These are phyloP conservation scores for Araneus ventricosus DNA, from an alignment of 1,140 invertebrate species.

Conservation along the genomic window DNA sequence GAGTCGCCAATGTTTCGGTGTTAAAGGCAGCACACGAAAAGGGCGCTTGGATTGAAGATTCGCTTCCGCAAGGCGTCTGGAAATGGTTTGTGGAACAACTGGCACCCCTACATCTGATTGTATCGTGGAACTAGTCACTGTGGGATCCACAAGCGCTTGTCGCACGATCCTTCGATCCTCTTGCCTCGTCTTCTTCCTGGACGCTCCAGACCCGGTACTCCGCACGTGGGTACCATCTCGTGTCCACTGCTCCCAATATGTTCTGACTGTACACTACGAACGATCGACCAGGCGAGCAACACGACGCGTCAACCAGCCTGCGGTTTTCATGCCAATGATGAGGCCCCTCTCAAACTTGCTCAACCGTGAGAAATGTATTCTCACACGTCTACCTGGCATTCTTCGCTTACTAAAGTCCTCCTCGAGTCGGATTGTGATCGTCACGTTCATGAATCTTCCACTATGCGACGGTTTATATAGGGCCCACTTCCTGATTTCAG, in stretches of 20 bases:
- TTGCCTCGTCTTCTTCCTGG: no score
- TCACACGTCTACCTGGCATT: no score
- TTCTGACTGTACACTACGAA: no score
- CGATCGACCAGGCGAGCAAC: no score
- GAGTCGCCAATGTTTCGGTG: neutral
- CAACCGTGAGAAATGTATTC: neutral
- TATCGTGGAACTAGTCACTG: neutral
- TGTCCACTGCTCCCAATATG: no score
- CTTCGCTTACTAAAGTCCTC: no score
- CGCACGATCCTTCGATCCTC: neutral
- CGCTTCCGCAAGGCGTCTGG: neutral
- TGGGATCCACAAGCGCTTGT: neutral
- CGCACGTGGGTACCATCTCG: no score
- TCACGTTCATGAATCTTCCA: no score
- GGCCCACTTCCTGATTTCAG: no score
- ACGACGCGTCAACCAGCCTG: neutral
- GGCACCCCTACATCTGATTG: neutral
- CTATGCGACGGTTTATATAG: no score
- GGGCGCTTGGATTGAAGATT: neutral
- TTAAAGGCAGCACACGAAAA: neutral
- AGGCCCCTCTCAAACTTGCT: neutral
- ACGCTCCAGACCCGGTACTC: no score
- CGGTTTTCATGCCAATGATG: neutral
- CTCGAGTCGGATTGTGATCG: no score
- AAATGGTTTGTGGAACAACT: neutral